phyloP scores from a whole-genome alignment of 2,797 vertebrate genomes.

The Acrocephalus scirpaceus region DNA sequence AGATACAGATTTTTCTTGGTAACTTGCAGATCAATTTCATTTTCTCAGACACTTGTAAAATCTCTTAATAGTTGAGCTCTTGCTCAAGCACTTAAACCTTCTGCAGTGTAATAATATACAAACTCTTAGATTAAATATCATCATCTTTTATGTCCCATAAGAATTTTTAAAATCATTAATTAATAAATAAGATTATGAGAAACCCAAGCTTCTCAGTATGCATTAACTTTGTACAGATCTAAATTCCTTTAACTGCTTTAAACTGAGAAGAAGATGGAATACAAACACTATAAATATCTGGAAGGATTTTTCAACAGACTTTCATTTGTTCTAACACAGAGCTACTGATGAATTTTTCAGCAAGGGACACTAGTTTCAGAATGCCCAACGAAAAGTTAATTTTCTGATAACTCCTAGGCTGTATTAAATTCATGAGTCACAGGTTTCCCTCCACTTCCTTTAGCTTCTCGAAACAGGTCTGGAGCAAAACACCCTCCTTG shows the following conservation, averaged over 20 bases:
- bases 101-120: neutral
- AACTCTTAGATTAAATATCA: neutral
- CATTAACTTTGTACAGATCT: conserved; percentile 2
- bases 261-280: conserved; percentile 1
- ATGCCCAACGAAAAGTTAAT: neutral
- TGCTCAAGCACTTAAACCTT: neutral
- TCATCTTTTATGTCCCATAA: neutral
- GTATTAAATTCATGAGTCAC: neutral
- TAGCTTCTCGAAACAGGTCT: neutral
- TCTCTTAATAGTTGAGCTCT: neutral
- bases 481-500: neutral
- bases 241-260: conserved; percentile 19
- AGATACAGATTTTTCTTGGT: neutral
- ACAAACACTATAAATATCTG: neutral
- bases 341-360: conserved; percentile 18
- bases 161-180: conserved; percentile 15
- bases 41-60: neutral
- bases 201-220: neutral
- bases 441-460: neutral
- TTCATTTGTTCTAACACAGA: neutral
- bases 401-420: neutral
- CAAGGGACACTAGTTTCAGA: neutral
- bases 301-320: neutral
- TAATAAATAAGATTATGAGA: conserved; percentile 10
- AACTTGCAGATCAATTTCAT: neutral